Conservation (phyloP, 1,140 invertebrate genomes). For the Drosophila varians region DNA sequence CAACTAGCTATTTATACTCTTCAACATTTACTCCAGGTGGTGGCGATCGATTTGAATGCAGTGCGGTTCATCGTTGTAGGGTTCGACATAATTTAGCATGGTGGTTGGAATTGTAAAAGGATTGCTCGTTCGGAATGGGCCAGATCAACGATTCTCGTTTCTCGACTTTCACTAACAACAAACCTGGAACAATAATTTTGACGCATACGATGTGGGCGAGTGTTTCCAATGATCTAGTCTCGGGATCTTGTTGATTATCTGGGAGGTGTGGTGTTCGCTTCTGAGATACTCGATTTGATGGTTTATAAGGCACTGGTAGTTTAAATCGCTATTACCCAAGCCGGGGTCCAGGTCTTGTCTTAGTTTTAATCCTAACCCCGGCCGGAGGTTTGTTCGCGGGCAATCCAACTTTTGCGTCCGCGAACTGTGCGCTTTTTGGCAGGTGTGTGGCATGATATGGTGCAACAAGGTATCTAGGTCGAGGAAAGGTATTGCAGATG, state of each 20-base stretch:
- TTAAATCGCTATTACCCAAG: constrained; percentile 53
- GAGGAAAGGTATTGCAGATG: constrained; percentile 30
- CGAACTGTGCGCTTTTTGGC: constrained; percentile 47
- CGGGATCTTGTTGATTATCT: background rate
- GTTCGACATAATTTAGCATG: constrained; percentile 45
- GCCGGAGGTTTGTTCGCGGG: constrained; percentile 10
- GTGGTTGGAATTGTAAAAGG: constrained; percentile 82
- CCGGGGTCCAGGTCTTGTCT: background rate
- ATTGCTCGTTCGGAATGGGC: constrained; percentile 79
- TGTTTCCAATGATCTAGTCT: background rate
- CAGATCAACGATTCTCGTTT: constrained; percentile 53
- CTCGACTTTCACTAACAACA: constrained; percentile 40
- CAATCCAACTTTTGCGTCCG: constrained; percentile 1
- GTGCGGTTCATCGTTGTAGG: constrained; percentile 57
- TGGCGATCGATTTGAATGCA: constrained; percentile 78
- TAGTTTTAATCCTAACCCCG: background rate
- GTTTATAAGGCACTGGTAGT: constrained; percentile 77
- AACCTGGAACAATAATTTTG: constrained; percentile 65
- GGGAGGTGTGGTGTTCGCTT: constrained; percentile 22
- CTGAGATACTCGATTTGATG: constrained; percentile 33
- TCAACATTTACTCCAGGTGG: constrained; percentile 47
- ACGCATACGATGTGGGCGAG: constrained; percentile 19
- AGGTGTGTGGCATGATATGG: constrained; percentile 51
- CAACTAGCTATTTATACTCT: constrained; percentile 34
- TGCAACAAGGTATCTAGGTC: constrained; percentile 42